Evolutionary conservation across 2,113 vertebrate genomes (phyloP).

Genomic region (Trochalopteron elliotii): DNA sequence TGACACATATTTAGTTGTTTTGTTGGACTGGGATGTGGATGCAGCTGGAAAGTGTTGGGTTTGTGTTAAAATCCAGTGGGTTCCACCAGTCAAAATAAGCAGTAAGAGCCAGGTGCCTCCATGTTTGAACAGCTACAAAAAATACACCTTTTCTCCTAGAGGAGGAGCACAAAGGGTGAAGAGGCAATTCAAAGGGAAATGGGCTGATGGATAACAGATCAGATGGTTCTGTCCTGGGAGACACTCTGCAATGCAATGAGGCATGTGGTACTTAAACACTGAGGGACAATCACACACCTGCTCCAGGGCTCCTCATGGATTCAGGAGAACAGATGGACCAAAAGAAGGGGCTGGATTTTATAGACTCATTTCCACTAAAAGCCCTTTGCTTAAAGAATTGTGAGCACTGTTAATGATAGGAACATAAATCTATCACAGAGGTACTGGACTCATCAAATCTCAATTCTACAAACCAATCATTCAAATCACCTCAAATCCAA

Average conservation of each 20-base stretch:
- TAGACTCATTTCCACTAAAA: neutral
- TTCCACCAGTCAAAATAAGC: neutral
- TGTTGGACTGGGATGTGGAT: neutral
- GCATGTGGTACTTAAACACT: neutral
- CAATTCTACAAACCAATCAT: neutral
- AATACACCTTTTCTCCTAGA: neutral
- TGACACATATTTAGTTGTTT: accelerated
- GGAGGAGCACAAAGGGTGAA: neutral
- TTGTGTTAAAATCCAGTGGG: neutral
- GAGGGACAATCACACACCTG: neutral
- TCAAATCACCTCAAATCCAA: neutral
- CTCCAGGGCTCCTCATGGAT: neutral
- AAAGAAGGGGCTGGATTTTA: neutral
- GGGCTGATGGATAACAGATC: neutral
- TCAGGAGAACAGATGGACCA: neutral
- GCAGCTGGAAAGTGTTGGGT: neutral
- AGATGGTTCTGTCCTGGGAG: slow-evolving; percentile 4
- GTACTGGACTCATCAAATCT: neutral
- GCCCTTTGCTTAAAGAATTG: neutral
- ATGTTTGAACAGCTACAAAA: neutral
- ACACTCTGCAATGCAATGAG: slow-evolving; percentile 12
- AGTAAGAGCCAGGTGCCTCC: neutral
- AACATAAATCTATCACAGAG: neutral
- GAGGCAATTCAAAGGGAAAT: neutral
- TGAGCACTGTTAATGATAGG: neutral